Evolutionary conservation across 2,888 invertebrate genomes (phyloP).

Genomic region (Chrysomela aeneicollis): DNA sequence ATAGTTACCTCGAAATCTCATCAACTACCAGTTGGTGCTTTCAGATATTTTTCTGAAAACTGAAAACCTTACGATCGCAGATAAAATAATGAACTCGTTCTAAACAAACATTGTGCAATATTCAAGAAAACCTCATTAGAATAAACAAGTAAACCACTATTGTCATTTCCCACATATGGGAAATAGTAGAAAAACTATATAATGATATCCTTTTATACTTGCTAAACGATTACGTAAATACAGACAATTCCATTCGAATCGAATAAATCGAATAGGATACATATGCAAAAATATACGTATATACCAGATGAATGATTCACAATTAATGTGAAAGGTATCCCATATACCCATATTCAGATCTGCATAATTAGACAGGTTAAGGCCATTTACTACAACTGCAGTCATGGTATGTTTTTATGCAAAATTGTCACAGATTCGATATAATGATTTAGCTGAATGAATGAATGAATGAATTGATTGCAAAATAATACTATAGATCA

Average conservation of each 20-base stretch:
- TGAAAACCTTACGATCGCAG: too few species aligned
- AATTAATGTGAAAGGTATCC: slow-evolving; percentile 13
- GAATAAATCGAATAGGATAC: neutral
- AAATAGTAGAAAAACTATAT: neutral
- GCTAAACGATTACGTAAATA: neutral
- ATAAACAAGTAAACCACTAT: neutral
- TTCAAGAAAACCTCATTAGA: neutral
- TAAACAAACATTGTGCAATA: neutral
- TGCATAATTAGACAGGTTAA: slow-evolving; percentile 32
- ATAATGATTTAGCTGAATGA: too few species aligned
- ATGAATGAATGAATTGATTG: too few species aligned
- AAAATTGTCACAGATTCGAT: too few species aligned
- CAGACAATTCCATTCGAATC: neutral
- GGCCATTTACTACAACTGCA: slow-evolving; percentile 19
- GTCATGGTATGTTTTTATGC: too few species aligned
- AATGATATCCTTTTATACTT: neutral
- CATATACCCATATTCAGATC: slow-evolving; percentile 26
- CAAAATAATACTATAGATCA: too few species aligned
- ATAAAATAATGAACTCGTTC: neutral
- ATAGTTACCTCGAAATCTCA: too few species aligned
- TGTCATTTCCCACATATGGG: neutral
- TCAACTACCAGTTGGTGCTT: too few species aligned
- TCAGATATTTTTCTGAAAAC: too few species aligned
- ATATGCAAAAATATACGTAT: slow-evolving; percentile 25
- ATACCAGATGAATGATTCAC: slow-evolving; percentile 25